Evolutionary conservation across 2,888 invertebrate species (phyloP).

Genomic region (Osmoderma eremita): DNA sequence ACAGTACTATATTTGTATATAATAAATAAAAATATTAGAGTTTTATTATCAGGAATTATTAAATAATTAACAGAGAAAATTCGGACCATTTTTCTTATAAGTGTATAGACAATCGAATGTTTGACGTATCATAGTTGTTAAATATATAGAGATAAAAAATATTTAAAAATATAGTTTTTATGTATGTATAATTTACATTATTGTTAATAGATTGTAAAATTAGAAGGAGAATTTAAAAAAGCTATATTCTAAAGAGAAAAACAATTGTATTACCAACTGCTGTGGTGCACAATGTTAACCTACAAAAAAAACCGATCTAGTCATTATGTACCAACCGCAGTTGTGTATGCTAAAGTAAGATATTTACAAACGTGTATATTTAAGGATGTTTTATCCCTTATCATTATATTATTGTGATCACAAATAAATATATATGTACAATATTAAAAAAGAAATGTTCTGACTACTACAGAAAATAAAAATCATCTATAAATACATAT

Average conservation of each 20-base stretch:
- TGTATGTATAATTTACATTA: slow-evolving; percentile 32
- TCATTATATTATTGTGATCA: slow-evolving; percentile 44
- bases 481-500: slow-evolving; percentile 14
- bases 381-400: not conserved
- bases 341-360: slow-evolving; percentile 20
- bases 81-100: slow-evolving; percentile 49
- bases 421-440: too few relatives aligned
- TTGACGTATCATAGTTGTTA: slow-evolving; percentile 39
- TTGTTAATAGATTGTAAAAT: slow-evolving; percentile 29
- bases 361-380: slow-evolving; percentile 9
- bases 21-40: not conserved
- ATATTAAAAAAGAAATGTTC: too few relatives aligned
- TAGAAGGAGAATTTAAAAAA: slow-evolving; percentile 46
- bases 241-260: slow-evolving; percentile 52
- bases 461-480: not conserved
- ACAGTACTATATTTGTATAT: too few relatives aligned
- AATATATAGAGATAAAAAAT: slow-evolving; percentile 11
- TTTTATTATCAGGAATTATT: slow-evolving; percentile 39
- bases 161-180: slow-evolving; percentile 11
- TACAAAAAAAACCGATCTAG: too few relatives aligned
- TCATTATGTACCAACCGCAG: too few relatives aligned
- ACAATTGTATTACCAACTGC: not conserved
- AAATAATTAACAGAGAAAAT: slow-evolving; percentile 33
- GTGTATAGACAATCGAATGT: slow-evolving; percentile 50
- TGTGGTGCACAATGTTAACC: too few relatives aligned